These are phyloP conservation scores for Blomia tropicalis DNA, from an alignment of 2,888 invertebrate genomes.

Conservation along the genomic window DNA sequence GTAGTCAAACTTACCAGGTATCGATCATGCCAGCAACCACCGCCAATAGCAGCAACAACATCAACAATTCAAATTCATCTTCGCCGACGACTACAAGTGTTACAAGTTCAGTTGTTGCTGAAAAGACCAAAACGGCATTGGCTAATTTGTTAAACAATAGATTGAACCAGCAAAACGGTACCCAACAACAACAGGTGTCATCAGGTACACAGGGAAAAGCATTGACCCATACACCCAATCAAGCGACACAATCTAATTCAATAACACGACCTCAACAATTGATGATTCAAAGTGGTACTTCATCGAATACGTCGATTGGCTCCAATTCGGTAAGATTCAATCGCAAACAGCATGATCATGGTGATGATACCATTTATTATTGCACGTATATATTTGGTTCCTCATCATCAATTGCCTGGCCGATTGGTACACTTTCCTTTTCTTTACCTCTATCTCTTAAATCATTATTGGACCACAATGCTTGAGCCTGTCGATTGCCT, in stretches of 20 bases:
- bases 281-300: neutral
- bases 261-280: neutral
- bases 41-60: slow-evolving; percentile 11
- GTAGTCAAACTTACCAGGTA: slow-evolving; percentile 25
- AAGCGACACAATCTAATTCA: neutral
- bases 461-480: too few relatives aligned
- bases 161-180: slow-evolving; percentile 40
- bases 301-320: neutral
- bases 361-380: too few relatives aligned
- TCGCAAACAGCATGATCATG: too few relatives aligned
- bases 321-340: neutral
- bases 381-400: too few relatives aligned
- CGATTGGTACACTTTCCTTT: too few relatives aligned
- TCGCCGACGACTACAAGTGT: slow-evolving; percentile 22
- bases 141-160: slow-evolving; percentile 82
- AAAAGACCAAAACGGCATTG: slow-evolving; percentile 82
- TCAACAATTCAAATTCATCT: slow-evolving; percentile 26
- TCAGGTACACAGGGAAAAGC: neutral
- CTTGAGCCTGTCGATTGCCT: too few relatives aligned
- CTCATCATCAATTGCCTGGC: too few relatives aligned
- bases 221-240: neutral
- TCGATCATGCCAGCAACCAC: neutral
- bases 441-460: too few relatives aligned
- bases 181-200: neutral
- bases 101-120: slow-evolving; percentile 45